Conservation (phyloP, 2,797 vertebrate genomes). For the Xiphorhynchus erythropygius region DNA sequence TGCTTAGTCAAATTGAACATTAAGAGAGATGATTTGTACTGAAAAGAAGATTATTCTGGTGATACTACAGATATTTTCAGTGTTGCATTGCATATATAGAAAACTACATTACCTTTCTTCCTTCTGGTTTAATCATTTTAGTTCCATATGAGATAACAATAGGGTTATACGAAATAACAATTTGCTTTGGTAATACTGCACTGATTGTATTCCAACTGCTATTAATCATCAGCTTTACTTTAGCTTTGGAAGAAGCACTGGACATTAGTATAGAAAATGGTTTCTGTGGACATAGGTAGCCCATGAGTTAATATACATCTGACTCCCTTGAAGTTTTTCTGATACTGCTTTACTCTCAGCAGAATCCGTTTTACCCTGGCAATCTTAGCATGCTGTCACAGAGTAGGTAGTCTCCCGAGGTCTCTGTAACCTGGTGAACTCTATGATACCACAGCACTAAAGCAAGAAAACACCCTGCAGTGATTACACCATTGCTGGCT, state of each 20-base stretch:
- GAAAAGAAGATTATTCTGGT: neutral
- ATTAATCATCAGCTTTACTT: neutral
- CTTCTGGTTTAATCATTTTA: neutral
- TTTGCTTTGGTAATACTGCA: neutral
- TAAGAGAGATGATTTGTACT: neutral
- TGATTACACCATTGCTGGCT: neutral
- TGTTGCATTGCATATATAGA: neutral
- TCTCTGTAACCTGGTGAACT: neutral
- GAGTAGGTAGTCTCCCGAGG: accelerated
- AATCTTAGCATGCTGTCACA: neutral
- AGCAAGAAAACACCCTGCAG: neutral
- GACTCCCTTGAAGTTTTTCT: neutral
- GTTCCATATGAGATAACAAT: neutral
- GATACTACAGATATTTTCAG: neutral
- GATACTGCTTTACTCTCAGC: neutral
- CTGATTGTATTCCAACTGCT: neutral
- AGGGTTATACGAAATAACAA: neutral
- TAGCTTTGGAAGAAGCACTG: neutral
- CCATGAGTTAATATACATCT: neutral
- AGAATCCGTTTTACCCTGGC: neutral
- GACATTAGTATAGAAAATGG: neutral
- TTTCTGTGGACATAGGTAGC: neutral
- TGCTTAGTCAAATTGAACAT: neutral
- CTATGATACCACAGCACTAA: accelerated
- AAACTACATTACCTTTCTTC: neutral